Evolutionary conservation across 1,140 invertebrate species (phyloP).

Genomic region (Caligus rogercresseyi): DNA sequence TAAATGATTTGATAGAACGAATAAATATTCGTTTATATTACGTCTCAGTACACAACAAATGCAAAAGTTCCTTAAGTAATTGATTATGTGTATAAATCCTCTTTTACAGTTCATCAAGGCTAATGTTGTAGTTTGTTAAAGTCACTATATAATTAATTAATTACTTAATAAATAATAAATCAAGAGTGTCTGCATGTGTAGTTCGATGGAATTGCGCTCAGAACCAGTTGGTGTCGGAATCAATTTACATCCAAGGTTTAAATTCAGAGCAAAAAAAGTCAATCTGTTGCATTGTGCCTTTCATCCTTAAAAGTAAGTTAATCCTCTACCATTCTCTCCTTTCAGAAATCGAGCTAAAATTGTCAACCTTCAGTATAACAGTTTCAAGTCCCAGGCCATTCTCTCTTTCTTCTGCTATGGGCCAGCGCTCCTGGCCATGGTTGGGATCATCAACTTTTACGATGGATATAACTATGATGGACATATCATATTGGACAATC

Average conservation of each 20-base stretch:
- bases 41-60: neutral
- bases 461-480: neutral
- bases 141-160: too few relatives aligned
- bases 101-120: neutral
- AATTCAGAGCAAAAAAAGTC: too few relatives aligned
- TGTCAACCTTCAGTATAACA: neutral
- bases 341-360: conserved; percentile 1
- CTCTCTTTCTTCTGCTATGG: neutral
- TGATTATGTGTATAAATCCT: neutral
- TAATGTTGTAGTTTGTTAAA: neutral
- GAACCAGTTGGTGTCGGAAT: too few relatives aligned
- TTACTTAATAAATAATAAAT: too few relatives aligned
- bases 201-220: too few relatives aligned
- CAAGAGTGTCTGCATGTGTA: too few relatives aligned
- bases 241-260: too few relatives aligned
- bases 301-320: neutral
- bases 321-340: neutral
- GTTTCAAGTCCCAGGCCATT: neutral
- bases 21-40: neutral
- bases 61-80: neutral
- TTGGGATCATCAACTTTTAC: conserved; percentile 4
- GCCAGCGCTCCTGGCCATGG: neutral
- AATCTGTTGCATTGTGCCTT: neutral
- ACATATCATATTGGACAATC: neutral
- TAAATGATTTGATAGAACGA: neutral